phyloP scores from a whole-genome alignment of 2,888 invertebrate genomes.

The Argynnis bischoffii region DNA sequence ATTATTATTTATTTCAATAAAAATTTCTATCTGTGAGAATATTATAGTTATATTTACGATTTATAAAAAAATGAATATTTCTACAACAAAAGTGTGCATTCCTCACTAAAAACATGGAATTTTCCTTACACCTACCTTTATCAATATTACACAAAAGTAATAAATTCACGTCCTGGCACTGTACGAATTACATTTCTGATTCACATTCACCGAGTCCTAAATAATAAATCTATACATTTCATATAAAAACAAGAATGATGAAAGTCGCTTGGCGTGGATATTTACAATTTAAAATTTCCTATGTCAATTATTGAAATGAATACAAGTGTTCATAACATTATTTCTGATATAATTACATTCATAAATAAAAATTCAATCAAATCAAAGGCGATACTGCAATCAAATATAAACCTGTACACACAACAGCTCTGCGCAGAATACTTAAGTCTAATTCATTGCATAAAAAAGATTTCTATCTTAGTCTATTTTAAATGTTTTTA shows the following conservation, averaged over 20 bases:
- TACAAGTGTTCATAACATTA: conserved; percentile 7
- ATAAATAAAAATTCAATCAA: conserved; percentile 21
- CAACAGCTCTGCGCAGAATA: conserved; percentile 59
- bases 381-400: conserved; percentile 3
- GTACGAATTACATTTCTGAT: conserved; percentile 46
- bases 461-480: conserved; percentile 40
- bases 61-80: conserved; percentile 59
- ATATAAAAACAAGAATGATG: conserved; percentile 44
- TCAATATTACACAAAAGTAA: conserved; percentile 58
- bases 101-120: conserved; percentile 65
- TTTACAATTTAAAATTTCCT: conserved; percentile 39
- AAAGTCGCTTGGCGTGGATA: conserved; percentile 54
- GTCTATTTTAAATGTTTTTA: conserved; percentile 37
- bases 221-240: conserved; percentile 37
- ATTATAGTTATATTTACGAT: conserved; percentile 57
- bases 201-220: conserved; percentile 34
- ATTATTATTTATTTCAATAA: conserved; percentile 63
- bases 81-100: conserved; percentile 59
- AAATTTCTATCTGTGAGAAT: conserved; percentile 70
- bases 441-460: conserved; percentile 64
- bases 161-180: conserved; percentile 49
- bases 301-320: conserved; percentile 11
- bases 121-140: conserved; percentile 45
- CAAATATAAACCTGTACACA: conserved; percentile 49
- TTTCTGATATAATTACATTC: conserved; percentile 20